Evolutionary conservation across 64 coral and sea anemone species (phyloP), one percentile per base, ranked within the genome.

Genomic region (Pocillopora damicornis): DNA sequence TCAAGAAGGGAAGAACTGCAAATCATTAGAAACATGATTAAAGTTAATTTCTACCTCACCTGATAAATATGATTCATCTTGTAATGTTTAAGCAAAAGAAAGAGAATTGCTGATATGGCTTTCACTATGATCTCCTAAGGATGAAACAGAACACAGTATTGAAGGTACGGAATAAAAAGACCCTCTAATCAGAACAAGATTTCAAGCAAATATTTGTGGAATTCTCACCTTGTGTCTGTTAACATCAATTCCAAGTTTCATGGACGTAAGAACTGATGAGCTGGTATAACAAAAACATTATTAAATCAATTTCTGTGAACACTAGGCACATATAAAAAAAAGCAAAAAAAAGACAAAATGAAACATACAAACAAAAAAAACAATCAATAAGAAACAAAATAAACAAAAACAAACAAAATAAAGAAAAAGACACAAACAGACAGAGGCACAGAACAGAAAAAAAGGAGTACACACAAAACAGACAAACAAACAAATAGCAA

Each of bases 181-280:
- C 1, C 25, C 42, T 38, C 3, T 11, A 2, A 17, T 57, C 30
- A 30, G 30, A 30, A 58, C 8, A 14, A 11, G n/a, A 25, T 79
- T 58, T 23, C 16, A 30, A 35, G 79, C 14, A 71, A 85, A 4
- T 37, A 59, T 51, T 58, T 45, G 6, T 78, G 26, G 13, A 78
- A 0, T 11, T 35, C 86, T 61, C 13, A 96, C 94, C 91, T 99
- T 99, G 61, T 99, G 97, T 73, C 97, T 85, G 76, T 99, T 99
- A 0, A 99, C 97, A 86, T 99, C 97, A 75, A 99, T 99, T 13
- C 97, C 97, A 4, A 99, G 85, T 16, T 93, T 81, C 97, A 99
- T 99, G 18, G 97, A 99, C 78, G 92, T 87, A 57, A 99, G 88
- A 26, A 99, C 97, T 34, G 97, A 93, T 15, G 97, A 95, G 37